Evolutionary conservation across 1,140 invertebrate genomes (phyloP), one percentile per base, ranked within the genome.

Genomic region (Berghia stephanieae): DNA sequence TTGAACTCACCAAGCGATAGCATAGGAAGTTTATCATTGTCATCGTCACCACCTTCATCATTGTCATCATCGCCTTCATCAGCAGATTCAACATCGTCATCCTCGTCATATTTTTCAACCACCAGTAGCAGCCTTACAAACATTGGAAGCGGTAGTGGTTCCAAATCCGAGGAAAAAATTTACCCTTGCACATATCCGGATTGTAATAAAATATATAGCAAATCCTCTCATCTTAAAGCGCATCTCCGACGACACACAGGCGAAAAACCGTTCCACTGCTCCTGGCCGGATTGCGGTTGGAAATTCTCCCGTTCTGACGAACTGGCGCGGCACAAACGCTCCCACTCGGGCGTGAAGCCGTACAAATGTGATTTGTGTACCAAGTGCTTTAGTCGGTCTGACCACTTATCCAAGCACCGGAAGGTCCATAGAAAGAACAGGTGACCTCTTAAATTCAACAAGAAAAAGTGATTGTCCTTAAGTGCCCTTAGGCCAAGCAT

Each of bases 251-350:
- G 97, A 16, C 97, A 98, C 89, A 95, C 96, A 1, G 97, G 96
- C 0, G 96, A 98, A 89, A 98, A 98, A 86, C 97, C 97, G 0
- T 99, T 98, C 85, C 90, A 88, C 3, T 97, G 96, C 86, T 94
- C 93, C 63, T 98, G 96, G 96, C 91, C 93, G 2, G 94, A 94
- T n/a, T 99, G 97, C 88, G 92, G 92, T 10, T 98, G 97, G 96
- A 92, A 94, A 77, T 98, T 99, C 90, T 97, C 96, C 2, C 91
- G 96, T 49, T 98, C 96, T 0, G 97, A 98, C 85, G 96, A 98
- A 88, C 89, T 98, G 43, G 94, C 95, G 0, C 90, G 95, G n/a
- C 88, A 89, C 80, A 89, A 88, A 82, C 83, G 98, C 88, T 92
- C 96, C 34, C 89, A 90, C 81, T 90, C 89, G 0, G 89, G 90